Conservation (phyloP, 2,113 vertebrate genomes). For the Cebus imitator region DNA sequence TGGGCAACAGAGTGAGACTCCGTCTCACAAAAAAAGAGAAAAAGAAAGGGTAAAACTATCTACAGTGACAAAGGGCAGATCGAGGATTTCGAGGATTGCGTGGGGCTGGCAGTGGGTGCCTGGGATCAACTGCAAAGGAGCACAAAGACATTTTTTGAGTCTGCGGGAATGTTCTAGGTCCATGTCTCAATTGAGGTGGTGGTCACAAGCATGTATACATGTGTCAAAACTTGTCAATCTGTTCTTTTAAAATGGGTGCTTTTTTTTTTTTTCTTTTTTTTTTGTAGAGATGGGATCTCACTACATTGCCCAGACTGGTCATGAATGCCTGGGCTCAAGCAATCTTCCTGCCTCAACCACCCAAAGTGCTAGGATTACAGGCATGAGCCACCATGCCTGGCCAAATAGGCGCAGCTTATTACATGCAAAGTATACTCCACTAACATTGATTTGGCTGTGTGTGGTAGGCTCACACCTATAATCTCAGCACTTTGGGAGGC, state of each 20-base stretch:
- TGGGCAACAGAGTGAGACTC: too few species aligned
- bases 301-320: too few species aligned
- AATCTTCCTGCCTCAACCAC: too few species aligned
- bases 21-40: too few species aligned
- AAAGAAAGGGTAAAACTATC: not conserved
- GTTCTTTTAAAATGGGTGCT: not conserved
- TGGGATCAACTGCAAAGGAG: not conserved
- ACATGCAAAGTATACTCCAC: not conserved
- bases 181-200: not conserved
- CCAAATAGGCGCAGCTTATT: not conserved
- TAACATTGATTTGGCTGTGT: not conserved
- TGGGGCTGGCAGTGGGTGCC: not conserved
- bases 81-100: not conserved
- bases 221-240: not conserved
- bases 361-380: too few species aligned
- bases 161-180: not conserved
- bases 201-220: not conserved
- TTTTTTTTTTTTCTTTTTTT: too few species aligned
- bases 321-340: too few species aligned
- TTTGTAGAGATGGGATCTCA: too few species aligned
- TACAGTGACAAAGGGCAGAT: not conserved
- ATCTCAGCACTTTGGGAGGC: too few species aligned
- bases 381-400: too few species aligned
- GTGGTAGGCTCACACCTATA: too few species aligned
- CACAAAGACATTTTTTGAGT: not conserved